These are phyloP conservation scores for Drosophila mojavensis DNA, from an alignment of 1,140 invertebrate genomes.

Conservation along the genomic window DNA sequence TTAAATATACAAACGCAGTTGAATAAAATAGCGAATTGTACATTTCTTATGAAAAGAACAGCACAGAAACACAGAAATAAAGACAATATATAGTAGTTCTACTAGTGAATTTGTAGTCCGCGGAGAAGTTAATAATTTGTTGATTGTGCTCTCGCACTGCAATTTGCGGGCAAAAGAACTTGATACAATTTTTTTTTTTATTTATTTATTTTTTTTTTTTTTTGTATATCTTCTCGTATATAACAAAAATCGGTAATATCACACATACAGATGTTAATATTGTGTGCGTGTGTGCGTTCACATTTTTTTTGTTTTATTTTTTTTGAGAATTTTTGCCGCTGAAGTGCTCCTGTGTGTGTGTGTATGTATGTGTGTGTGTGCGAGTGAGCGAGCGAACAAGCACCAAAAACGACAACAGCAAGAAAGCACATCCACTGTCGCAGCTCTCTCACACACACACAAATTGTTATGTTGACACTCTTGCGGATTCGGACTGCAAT, in stretches of 20 bases:
- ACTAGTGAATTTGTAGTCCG: background rate
- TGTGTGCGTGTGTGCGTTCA: constrained; percentile 29
- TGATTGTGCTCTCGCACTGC: constrained; percentile 23
- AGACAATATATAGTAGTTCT: background rate
- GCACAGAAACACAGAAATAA: constrained; percentile 1
- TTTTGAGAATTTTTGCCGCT: constrained; percentile 46
- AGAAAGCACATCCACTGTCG: constrained; percentile 29
- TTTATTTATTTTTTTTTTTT: too few species aligned
- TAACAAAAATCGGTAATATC: constrained; percentile 53
- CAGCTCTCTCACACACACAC: constrained; percentile 26
- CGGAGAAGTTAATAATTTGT: background rate
- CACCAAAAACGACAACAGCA: constrained; percentile 35
- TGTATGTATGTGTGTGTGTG: constrained; percentile 8
- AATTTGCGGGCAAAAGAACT: constrained; percentile 36
- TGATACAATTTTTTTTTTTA: constrained; percentile 38
- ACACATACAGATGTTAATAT: constrained; percentile 36
- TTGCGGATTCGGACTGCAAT: constrained; percentile 46
- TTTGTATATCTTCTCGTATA: constrained; percentile 17
- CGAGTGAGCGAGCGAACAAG: constrained; percentile 39
- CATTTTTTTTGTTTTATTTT: constrained; percentile 25
- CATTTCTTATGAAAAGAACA: constrained; percentile 11
- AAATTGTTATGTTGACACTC: constrained; percentile 41
- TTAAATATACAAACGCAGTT: constrained; percentile 44
- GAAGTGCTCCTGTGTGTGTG: constrained; percentile 20
- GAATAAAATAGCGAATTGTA: constrained; percentile 17